Base-by-base conservation (phyloP, 2,113 vertebrate species). In the Urocitellus parryii region DNA sequence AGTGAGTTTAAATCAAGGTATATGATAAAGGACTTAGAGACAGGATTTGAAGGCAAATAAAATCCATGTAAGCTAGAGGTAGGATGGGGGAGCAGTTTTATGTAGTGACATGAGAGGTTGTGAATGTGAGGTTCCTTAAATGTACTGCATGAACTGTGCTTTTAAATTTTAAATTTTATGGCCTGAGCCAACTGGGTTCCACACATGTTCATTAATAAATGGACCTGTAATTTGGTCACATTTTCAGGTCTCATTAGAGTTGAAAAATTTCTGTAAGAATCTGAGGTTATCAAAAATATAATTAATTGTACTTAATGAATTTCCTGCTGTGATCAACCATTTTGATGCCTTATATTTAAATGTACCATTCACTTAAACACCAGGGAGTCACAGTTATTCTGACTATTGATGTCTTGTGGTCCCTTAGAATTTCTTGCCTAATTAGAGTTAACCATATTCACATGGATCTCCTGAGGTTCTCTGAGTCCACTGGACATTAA, bases 281-380 rank as follows among this genome's bases (percentile, higher is more conserved):
- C 82, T 96, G 97, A 93, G 96, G 95, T 97, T 98, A 98, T 98
- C 96, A 98, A 97, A 98, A 98, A 73, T 87, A 92, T 87, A 98
- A 98, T 96, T 98, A 98, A 98, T 96, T 98, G 76, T 98, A 96
- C 94, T 98, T 98, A 98, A 93, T 97, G 76, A 97, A 4, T 95
- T 97, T 97, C 97, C 93, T 96, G 93, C 97, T 98, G 97, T 97
- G 98, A 96, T 97, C 96, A 98, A 98, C 91, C 72, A 91, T 32
- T 98, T 97, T 96, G 82, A 93, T 91, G 96, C 97, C 98, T 98
- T 98, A 97, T 98, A 98, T 98, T 97, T 98, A 98, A 98, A 98
- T 96, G 90, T 97, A 80, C 90, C 97, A 97, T 97, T 97, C 97
- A 98, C 96, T 98, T 97, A 96, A 98, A 93, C 96, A 96, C 88